Evolutionary conservation across 2,113 vertebrate genomes (phyloP).

Genomic region (Heterotilapia buettikoferi): DNA sequence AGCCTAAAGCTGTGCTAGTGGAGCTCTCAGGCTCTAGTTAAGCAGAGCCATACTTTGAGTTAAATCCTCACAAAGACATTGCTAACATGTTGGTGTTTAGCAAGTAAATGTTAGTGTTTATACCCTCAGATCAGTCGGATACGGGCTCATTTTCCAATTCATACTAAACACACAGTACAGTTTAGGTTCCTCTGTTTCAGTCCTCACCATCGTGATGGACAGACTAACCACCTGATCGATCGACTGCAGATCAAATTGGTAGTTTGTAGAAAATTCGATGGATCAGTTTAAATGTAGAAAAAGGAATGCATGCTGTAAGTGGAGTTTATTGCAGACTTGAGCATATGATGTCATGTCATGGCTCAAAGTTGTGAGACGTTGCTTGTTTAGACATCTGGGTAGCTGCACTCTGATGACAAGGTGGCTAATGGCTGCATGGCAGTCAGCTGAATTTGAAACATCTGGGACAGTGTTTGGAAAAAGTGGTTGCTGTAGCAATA

Average conservation of each 20-base stretch:
- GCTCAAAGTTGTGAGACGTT: background rate
- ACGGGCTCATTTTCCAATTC: background rate
- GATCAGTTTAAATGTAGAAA: background rate
- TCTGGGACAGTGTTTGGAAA: background rate
- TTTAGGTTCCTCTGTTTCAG: background rate
- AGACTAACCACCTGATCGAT: background rate
- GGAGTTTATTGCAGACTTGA: background rate
- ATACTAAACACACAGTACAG: background rate
- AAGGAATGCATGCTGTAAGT: background rate
- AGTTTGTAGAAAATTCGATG: background rate
- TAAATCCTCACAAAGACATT: background rate
- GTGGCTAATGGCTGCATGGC: background rate
- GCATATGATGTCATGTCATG: constrained; percentile 21
- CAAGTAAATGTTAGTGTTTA: background rate
- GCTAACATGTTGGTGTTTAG: background rate
- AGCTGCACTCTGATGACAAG: background rate
- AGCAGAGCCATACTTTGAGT: background rate
- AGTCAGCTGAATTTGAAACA: constrained; percentile 4
- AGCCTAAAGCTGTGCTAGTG: background rate
- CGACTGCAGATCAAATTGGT: background rate
- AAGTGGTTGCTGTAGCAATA: background rate
- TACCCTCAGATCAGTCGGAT: background rate
- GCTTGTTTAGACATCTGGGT: background rate
- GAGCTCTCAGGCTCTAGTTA: background rate
- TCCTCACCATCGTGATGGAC: background rate